Base-by-base conservation (phyloP, 2,797 vertebrate species). In the Diceros bicornis region DNA sequence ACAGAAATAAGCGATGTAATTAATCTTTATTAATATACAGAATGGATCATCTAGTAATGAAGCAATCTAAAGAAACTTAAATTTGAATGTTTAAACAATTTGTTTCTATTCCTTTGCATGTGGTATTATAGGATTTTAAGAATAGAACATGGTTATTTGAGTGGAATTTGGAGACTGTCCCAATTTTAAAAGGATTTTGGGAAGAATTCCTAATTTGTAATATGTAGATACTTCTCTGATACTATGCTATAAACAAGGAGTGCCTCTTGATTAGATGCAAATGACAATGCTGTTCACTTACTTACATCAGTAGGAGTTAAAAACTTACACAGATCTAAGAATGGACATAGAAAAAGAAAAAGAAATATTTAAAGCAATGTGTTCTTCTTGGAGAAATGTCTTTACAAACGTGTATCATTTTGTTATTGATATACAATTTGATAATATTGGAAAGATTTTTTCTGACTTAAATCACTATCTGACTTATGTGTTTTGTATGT, bases 401-500 rank as follows among this genome's bases (percentile, higher is more conserved):
- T 8, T 72, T 85, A 44, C 2, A 92, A 72, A 57, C 14, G 16
- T 87, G 10, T 32, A 71, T 77, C 9, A 50, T 66, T 32, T 85
- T 50, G 7, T 52, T 62, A 93, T 41, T 7, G 82, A n/a, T 77
- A 12, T 62, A 20, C 16, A 78, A 57, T 83, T 78, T 57, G 8
- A 47, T 79, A 57, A 32, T 25, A 59, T 64, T 32, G 74, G 10
- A 90, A 92, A 88, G 2, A 57, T 50, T 83, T 96, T 74, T 41
- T 37, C n/a, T 72, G n/a, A 59, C 25, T 75, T 91, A 75, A 23
- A 18, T 92, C 16, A 77, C 37, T 50, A 13, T 72, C 59, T 85
- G 20, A 61, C 20, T 93, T 77, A 37, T 75, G 6, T 68, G 72
- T 95, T 12, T 95, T 96, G 34, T 97, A 44, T 81, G 18, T 98